Percentiles rank a stretch among this genome's conserved stretches.
phyloP scores from a whole-genome alignment of 2,113 vertebrate genomes.

The Prietella phreatophila region DNA sequence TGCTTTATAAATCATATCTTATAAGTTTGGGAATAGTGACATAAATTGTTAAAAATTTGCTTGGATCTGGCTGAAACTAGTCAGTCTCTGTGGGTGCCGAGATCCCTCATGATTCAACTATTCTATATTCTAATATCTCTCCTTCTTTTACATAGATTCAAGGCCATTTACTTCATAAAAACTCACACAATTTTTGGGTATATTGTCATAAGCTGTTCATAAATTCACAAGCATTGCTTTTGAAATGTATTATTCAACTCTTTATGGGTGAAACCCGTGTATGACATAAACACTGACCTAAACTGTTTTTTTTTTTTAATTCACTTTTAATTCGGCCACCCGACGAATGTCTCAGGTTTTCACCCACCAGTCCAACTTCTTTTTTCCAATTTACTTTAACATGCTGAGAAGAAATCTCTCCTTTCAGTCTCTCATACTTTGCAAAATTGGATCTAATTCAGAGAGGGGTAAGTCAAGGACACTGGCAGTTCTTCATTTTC shows the following conservation, averaged over 20 bases:
- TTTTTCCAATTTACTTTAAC: not conserved
- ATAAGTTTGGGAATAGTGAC: not conserved
- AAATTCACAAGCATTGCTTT: not conserved
- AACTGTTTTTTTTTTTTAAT: not conserved
- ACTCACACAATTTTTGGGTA: not conserved
- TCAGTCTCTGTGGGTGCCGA: not conserved
- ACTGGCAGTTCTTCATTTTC: not conserved
- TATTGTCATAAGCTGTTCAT: not conserved
- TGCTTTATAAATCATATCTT: not conserved
- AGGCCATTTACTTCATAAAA: not conserved
- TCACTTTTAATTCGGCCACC: not conserved
- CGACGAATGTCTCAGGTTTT: not conserved
- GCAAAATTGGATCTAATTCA: slow-evolving; percentile 18
- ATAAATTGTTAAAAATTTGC: not conserved
- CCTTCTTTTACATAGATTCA: not conserved
- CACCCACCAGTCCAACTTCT: not conserved
- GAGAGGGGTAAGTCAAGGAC: not conserved
- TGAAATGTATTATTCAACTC: not conserved
- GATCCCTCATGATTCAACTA: not conserved
- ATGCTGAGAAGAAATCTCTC: not conserved
- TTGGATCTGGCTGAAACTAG: not conserved
- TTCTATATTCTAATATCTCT: no score
- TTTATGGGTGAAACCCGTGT: not conserved
- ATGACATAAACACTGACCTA: not conserved
- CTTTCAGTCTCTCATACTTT: not conserved